Evolutionary conservation across 92 coral and sea anemone species (phyloP).

Genomic region (Palythoa caribaeorum): DNA sequence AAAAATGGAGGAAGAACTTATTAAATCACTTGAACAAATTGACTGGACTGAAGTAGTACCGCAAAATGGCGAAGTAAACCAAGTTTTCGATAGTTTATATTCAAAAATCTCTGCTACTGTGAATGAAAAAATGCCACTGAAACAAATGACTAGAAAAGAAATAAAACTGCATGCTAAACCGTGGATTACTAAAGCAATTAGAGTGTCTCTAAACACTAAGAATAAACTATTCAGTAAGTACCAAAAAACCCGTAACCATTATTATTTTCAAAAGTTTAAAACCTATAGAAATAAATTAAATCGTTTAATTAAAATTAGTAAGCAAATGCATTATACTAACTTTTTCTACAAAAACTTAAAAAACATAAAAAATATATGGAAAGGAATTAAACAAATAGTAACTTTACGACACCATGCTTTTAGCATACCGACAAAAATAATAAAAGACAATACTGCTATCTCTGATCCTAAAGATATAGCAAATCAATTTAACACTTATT

Average conservation of each 20-base stretch:
- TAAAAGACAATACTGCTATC: conserved; percentile 33
- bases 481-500: conserved; percentile 34
- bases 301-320: conserved; percentile 52
- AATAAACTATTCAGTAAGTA: conserved; percentile 53
- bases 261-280: conserved; percentile 54
- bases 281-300: conserved; percentile 45
- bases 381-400: conserved; percentile 58
- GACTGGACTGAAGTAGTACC: conserved; percentile 41
- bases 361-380: conserved; percentile 59
- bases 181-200: conserved; percentile 61
- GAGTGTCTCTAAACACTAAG: conserved; percentile 44
- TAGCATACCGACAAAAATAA: conserved; percentile 43
- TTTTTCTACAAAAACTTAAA: conserved; percentile 40
- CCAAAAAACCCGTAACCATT: conserved; percentile 37
- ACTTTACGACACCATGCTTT: conserved; percentile 8
- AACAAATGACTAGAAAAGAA: conserved; percentile 53
- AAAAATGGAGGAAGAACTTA: conserved; percentile 31
- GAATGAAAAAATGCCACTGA: conserved; percentile 62
- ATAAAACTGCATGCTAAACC: conserved; percentile 57
- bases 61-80: conserved; percentile 45
- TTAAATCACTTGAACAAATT: conserved; percentile 45
- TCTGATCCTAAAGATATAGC: conserved; percentile 45
- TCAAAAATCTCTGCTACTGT: conserved; percentile 36
- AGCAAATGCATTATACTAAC: conserved; percentile 50
- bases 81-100: conserved; percentile 25